Evolutionary conservation across 2,113 vertebrate genomes (phyloP).

Genomic region (Pholis gunnellus): DNA sequence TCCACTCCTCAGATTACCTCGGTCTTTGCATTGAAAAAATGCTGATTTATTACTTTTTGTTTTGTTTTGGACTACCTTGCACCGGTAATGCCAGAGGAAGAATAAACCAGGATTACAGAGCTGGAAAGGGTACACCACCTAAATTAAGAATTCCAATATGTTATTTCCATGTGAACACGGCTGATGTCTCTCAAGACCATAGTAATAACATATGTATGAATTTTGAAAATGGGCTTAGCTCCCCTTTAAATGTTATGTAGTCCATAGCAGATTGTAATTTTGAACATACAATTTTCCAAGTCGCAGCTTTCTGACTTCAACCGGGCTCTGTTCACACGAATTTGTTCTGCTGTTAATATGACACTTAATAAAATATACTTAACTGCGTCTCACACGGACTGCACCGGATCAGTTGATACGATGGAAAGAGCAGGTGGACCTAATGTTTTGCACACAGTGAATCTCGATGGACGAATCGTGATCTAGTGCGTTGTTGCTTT

Average conservation of each 20-base stretch:
- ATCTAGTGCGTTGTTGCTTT: constrained; percentile 11
- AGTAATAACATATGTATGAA: background rate
- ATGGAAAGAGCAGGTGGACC: background rate
- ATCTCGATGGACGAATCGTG: background rate
- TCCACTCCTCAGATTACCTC: constrained; percentile 65
- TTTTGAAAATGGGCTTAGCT: background rate
- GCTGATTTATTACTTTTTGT: constrained; percentile 41
- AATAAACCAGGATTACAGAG: constrained; percentile 15
- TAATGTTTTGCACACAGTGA: constrained; percentile 23
- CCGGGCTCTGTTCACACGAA: constrained; percentile 2
- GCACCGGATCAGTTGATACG: background rate
- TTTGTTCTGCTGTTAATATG: background rate
- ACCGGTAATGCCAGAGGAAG: constrained; percentile 17
- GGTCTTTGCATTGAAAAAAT: constrained; percentile 34
- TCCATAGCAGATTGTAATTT: background rate
- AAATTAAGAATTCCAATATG: background rate
- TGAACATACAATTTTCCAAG: background rate
- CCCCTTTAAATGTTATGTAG: background rate
- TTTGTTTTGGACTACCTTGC: constrained; percentile 43
- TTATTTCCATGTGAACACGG: background rate
- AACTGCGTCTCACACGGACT: background rate
- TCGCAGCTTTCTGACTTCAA: constrained; percentile 7
- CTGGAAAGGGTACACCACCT: background rate
- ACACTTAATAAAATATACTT: background rate
- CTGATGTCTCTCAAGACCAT: background rate